phyloP scores from a whole-genome alignment of 2,113 vertebrate species.

The Grantiella picta region DNA sequence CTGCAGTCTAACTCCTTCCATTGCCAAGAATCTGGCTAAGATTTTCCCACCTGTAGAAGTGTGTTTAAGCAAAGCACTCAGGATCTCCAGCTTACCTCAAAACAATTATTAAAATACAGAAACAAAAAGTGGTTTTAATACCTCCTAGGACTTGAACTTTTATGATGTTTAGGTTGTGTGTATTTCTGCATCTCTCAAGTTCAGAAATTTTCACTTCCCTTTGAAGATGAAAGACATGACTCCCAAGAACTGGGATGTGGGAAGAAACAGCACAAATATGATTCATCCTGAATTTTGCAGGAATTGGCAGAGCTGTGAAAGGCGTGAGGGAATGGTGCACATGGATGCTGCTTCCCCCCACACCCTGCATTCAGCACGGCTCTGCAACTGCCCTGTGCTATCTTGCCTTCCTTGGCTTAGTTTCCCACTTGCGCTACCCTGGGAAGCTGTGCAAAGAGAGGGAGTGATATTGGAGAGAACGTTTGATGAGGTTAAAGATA shows the following conservation, averaged over 20 bases:
- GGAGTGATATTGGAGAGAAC: background rate
- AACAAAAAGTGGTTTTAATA: background rate
- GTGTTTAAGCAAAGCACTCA: background rate
- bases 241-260: background rate
- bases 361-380: fast-evolving
- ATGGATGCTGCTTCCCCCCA: background rate
- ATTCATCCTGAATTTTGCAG: background rate
- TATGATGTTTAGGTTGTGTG: background rate
- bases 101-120: background rate
- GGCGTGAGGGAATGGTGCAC: background rate
- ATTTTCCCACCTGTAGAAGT: background rate
- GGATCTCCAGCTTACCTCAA: fast-evolving
- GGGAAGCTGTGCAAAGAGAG: background rate
- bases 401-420: background rate
- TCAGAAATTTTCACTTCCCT: background rate
- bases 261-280: background rate
- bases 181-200: background rate
- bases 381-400: background rate
- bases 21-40: background rate
- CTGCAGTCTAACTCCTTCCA: background rate
- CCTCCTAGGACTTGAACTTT: background rate
- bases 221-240: background rate
- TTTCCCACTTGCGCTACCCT: background rate
- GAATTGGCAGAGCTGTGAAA: background rate
- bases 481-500: background rate